Conservation (phyloP, 2,797 vertebrate genomes). For the Sebastiscus tertius region DNA sequence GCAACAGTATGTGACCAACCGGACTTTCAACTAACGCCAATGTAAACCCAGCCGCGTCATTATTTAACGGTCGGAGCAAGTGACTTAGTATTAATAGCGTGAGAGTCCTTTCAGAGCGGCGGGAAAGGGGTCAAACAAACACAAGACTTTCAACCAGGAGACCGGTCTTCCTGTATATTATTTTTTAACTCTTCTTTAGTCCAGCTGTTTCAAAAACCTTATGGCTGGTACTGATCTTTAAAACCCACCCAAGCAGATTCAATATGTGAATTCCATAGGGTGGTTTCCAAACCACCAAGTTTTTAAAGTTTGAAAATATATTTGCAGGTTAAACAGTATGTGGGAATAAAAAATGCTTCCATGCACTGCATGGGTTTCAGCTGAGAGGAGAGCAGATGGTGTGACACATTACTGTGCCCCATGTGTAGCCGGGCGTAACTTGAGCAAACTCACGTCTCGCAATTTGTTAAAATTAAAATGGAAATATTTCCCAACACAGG, state of each 20-base stretch:
- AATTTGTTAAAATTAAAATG: slow-evolving; percentile 41
- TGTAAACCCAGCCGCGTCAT: no score
- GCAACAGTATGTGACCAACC: no score
- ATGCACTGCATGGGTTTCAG: background rate
- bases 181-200: no score
- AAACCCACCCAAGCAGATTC: slow-evolving; percentile 9
- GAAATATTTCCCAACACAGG: slow-evolving; percentile 30
- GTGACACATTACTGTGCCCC: slow-evolving; percentile 21
- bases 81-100: no score
- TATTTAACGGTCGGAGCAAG: no score
- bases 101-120: no score
- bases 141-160: no score
- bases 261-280: slow-evolving; percentile 13
- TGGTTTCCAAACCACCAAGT: slow-evolving; percentile 1
- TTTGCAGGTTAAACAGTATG: slow-evolving; percentile 7
- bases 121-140: no score
- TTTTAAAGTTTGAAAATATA: background rate
- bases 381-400: slow-evolving; percentile 38
- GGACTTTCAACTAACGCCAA: no score
- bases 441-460: slow-evolving; percentile 2
- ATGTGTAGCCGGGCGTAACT: slow-evolving; percentile 12
- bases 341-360: background rate
- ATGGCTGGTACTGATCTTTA: background rate
- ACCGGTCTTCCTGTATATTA: no score
- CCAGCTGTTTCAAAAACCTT: slow-evolving; percentile 7